Conservation (phyloP, 2,888 invertebrate genomes). For the Lithophane socia region DNA sequence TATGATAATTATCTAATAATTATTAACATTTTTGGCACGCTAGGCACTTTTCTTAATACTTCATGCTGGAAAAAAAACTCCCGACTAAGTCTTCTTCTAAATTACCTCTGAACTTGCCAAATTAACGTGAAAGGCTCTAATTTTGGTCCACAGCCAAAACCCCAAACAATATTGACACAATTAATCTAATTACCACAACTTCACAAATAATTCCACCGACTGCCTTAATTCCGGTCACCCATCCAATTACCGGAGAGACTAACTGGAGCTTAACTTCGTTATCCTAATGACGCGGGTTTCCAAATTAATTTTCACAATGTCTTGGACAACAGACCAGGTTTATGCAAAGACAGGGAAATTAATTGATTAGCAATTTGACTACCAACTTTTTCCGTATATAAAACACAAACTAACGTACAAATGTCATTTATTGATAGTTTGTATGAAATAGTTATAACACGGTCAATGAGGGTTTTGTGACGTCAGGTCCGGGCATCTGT, state of each 20-base stretch:
- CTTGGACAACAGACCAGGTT: background rate
- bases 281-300: slow-evolving; percentile 49
- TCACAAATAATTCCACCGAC: slow-evolving; percentile 34
- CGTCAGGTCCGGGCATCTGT: too few species aligned
- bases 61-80: background rate
- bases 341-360: background rate
- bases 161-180: slow-evolving; percentile 10
- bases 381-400: too few species aligned
- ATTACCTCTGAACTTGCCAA: background rate
- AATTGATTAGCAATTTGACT: background rate
- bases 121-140: slow-evolving; percentile 1
- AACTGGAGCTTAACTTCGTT: slow-evolving; percentile 50
- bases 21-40: background rate
- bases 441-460: background rate
- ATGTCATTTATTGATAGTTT: background rate
- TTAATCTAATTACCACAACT: slow-evolving; percentile 26
- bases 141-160: slow-evolving; percentile 7
- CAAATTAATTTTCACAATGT: slow-evolving; percentile 52
- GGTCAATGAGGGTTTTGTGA: background rate
- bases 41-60: background rate
- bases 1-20: background rate
- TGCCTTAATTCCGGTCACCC: slow-evolving; percentile 39
- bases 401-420: too few species aligned
- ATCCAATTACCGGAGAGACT: slow-evolving; percentile 52
- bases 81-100: background rate